Percentiles rank a stretch among this genome's conserved stretches.
These are phyloP conservation scores for Gobio occitaniae DNA, from an alignment of 2,797 vertebrate genomes.

Conservation along the genomic window DNA sequence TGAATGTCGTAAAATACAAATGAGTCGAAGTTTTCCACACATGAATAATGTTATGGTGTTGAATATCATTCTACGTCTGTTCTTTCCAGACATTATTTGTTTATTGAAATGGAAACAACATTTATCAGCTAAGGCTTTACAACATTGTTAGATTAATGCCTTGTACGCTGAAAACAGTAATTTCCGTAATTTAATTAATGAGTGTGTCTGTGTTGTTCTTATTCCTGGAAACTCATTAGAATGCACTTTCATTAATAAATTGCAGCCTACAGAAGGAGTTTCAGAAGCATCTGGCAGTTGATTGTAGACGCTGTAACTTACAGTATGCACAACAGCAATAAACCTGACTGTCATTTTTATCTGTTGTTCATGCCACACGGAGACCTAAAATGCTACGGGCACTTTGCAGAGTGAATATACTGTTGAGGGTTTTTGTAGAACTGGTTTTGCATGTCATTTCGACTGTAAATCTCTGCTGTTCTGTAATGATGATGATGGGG, in stretches of 20 bases:
- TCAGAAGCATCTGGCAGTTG: slow-evolving; percentile 15
- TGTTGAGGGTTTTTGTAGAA: slow-evolving; percentile 4
- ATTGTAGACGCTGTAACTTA: slow-evolving; percentile 9
- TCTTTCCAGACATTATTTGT: not conserved
- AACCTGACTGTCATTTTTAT: slow-evolving; percentile 34
- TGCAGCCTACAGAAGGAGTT: not conserved
- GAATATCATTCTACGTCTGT: not conserved
- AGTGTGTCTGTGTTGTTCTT: not conserved
- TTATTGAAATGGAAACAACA: not conserved
- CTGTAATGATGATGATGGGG: not conserved
- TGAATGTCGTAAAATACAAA: slow-evolving; percentile 6
- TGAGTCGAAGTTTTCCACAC: not conserved
- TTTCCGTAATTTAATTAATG: not conserved
- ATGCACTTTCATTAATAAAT: not conserved
- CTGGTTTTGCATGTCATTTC: not conserved
- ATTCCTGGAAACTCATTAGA: not conserved
- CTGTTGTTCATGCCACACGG: slow-evolving; percentile 16
- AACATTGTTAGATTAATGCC: not conserved
- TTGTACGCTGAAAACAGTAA: not conserved
- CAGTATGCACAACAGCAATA: slow-evolving; percentile 12
- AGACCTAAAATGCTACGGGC: slow-evolving; percentile 3
- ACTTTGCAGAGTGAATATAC: slow-evolving; percentile 5
- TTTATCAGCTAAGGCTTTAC: not conserved
- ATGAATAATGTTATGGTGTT: not conserved
- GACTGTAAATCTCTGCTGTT: not conserved